Percentiles rank a stretch among this genome's conserved stretches.
Conservation (phyloP, 2,113 vertebrate genomes). For the Melanocharis versteri region DNA sequence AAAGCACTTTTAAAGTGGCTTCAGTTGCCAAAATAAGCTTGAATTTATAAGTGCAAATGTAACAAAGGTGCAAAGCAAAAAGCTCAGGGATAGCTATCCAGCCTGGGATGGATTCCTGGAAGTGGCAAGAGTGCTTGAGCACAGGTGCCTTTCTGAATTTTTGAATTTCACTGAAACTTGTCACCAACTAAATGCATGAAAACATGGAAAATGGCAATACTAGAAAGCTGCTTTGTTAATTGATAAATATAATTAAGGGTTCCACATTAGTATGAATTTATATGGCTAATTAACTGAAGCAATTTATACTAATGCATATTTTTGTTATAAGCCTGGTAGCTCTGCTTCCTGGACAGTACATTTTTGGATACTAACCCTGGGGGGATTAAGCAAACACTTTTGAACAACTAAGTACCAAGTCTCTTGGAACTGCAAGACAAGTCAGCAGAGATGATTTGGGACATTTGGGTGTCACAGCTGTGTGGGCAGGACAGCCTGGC, state of each 20-base stretch:
- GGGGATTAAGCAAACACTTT: neutral
- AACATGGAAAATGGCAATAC: neutral
- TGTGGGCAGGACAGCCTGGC: neutral
- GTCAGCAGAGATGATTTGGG: neutral
- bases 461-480: neutral
- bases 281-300: slow-evolving; percentile 63
- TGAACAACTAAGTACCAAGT: neutral
- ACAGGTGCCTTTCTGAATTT: neutral
- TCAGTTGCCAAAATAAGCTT: neutral
- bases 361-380: neutral
- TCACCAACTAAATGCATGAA: neutral
- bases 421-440: neutral
- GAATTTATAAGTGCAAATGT: neutral
- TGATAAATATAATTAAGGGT: slow-evolving; percentile 72
- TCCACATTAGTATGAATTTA: slow-evolving; percentile 67
- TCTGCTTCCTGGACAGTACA: neutral
- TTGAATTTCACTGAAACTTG: neutral
- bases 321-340: neutral
- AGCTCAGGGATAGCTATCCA: neutral
- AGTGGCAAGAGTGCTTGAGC: neutral
- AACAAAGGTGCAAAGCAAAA: neutral
- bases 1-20: neutral
- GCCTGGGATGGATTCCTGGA: neutral
- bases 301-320: neutral
- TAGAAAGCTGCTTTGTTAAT: slow-evolving; percentile 58